Percentiles rank a stretch among this genome's conserved stretches.
Conservation (phyloP, 2,797 vertebrate genomes). For the Alcedo quadribrachys region DNA sequence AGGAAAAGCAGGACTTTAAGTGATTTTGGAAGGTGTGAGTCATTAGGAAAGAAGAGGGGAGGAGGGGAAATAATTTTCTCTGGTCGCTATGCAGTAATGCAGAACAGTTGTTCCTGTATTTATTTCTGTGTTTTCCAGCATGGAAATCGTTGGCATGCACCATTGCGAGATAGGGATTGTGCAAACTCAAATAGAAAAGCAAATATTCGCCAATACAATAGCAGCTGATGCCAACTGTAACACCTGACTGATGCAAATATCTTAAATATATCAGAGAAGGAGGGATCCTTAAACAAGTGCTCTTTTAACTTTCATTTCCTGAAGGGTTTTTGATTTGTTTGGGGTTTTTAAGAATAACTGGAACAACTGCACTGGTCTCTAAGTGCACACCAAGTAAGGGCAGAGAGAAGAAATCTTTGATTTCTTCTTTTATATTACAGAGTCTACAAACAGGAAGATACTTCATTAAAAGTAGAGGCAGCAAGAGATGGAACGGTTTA, state of each 20-base stretch:
- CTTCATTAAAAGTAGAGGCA: constrained; percentile 1
- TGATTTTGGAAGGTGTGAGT: constrained; percentile 66
- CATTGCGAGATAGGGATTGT: constrained; percentile 41
- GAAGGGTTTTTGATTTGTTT: constrained; percentile 20
- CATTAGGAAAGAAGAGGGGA: constrained; percentile 37
- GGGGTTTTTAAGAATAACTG: not conserved
- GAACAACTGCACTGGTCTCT: constrained; percentile 10
- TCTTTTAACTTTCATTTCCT: constrained; percentile 32
- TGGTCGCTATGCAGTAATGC: constrained; percentile 47
- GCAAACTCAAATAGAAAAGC: constrained; percentile 47
- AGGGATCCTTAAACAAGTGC: not conserved
- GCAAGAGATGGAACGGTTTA: not conserved
- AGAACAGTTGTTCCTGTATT: constrained; percentile 69
- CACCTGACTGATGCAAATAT: constrained; percentile 28
- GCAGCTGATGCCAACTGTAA: constrained; percentile 43
- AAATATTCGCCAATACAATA: constrained; percentile 38
- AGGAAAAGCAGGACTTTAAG: constrained; percentile 27
- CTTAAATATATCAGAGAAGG: not conserved
- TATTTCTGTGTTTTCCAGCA: constrained; percentile 71
- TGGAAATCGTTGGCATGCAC: constrained; percentile 41
- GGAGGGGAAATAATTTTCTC: not conserved
- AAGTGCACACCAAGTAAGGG: not conserved
- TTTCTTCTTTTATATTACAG: constrained; percentile 1
- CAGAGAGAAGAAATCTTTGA: not conserved
- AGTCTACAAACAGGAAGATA: not conserved